phyloP scores from a whole-genome alignment of 1,140 invertebrate species.

The Eciton burchellii region DNA sequence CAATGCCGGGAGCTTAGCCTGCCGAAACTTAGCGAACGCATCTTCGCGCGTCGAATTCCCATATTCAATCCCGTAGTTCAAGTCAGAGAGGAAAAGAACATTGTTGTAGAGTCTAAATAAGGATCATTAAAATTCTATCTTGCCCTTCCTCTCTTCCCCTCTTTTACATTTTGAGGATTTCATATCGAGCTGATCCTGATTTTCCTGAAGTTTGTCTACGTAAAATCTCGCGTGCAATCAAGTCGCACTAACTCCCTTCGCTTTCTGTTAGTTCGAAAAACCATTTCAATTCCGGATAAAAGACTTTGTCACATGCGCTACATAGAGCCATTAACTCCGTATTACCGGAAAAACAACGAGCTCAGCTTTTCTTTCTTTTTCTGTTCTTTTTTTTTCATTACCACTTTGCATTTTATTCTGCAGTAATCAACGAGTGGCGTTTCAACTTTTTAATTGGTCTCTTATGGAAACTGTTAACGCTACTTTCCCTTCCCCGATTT shows the following conservation, averaged over 20 bases:
- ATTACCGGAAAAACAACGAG: not conserved
- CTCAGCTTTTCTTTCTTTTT: too few relatives aligned
- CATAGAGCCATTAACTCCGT: not conserved
- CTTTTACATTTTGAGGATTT: too few relatives aligned
- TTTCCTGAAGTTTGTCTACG: not conserved
- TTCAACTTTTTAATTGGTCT: conserved; percentile 48
- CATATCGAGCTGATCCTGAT: too few relatives aligned
- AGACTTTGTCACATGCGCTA: not conserved
- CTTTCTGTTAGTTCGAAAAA: not conserved
- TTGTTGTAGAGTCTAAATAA: too few relatives aligned
- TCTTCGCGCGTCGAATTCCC: not conserved
- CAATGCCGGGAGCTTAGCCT: not conserved
- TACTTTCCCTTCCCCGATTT: not conserved
- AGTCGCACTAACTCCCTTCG: not conserved
- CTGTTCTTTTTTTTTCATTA: too few relatives aligned
- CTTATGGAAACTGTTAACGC: conserved; percentile 27
- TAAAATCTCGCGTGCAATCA: not conserved
- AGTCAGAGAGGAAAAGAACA: not conserved
- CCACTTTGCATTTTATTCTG: conserved; percentile 22
- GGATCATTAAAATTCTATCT: too few relatives aligned
- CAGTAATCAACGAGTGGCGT: conserved; percentile 10
- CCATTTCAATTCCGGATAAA: not conserved
- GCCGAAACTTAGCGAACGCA: not conserved
- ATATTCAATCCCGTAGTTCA: not conserved
- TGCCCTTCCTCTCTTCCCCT: too few relatives aligned